These are phyloP conservation scores for Nomia melanderi DNA, from an alignment of 1,140 invertebrate genomes.

Conservation along the genomic window DNA sequence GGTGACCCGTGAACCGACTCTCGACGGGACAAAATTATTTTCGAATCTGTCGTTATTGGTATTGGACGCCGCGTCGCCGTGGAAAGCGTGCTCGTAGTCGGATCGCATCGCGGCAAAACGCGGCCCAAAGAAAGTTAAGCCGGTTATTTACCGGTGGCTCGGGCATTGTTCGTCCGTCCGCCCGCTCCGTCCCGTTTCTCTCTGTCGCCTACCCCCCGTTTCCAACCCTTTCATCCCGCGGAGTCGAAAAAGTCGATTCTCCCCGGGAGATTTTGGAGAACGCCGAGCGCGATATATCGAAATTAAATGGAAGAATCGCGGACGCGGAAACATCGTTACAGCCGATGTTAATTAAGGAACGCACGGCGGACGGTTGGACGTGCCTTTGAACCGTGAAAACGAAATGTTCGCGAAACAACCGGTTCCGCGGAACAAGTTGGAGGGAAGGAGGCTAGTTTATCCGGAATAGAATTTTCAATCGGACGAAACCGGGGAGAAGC, in stretches of 20 bases:
- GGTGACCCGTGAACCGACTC: constrained; percentile 45
- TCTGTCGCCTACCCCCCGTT: too few relatives aligned
- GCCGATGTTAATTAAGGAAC: constrained; percentile 29
- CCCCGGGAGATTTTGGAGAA: too few relatives aligned
- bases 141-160: constrained; percentile 6
- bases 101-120: background rate
- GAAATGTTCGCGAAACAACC: too few relatives aligned
- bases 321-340: constrained; percentile 28
- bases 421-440: background rate
- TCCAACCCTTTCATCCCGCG: too few relatives aligned
- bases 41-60: constrained; percentile 61
- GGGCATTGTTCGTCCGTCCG: background rate
- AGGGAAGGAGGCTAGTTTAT: constrained; percentile 7
- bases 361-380: too few relatives aligned
- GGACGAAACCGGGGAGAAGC: too few relatives aligned
- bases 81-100: background rate
- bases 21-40: constrained; percentile 68
- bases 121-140: constrained; percentile 15
- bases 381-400: too few relatives aligned
- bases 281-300: background rate
- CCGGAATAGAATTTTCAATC: constrained; percentile 19
- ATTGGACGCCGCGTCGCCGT: constrained; percentile 43
- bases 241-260: too few relatives aligned
- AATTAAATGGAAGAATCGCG: constrained; percentile 12
- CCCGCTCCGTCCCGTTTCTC: background rate